Evolutionary conservation across 2,113 vertebrate genomes (phyloP), one percentile per base, ranked within the genome.

Genomic region (Psilopogon haemacephalus): DNA sequence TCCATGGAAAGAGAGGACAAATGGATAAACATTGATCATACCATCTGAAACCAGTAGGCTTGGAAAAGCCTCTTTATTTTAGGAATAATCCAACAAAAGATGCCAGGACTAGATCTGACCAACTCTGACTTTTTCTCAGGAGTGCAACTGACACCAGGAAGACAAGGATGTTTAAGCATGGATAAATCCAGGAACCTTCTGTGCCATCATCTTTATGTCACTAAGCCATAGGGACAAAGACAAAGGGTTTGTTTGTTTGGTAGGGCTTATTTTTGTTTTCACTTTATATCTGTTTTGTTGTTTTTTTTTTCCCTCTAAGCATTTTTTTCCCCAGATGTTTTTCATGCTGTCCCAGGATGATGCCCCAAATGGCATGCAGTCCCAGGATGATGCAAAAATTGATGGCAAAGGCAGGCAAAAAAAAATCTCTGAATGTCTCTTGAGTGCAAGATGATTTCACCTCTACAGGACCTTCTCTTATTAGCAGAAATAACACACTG

Each of bases 41-140:
- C 67, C 52, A 80, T 94, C 60, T 70, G 85, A 95, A 96, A 94
- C 83, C 83, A 88, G 54, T 38, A 90, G 84, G 54, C 92, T 90
- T 90, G 95, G 94, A 95, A 95, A 88, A 94, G 84, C 76, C 86
- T 86, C 80, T 90, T 93, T 92, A 81, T 86, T 95, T 95, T 86
- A 95, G 84, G 88, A 94, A 92, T 88, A 88, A 90, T 78, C 44
- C 55, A 48, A 76, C 64, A 48, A 71, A 94, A 77, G 72, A 62
- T 88, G 86, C 65, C 83, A 92, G 58, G 69, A 70, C 35, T 84
- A 64, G 56, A 64, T 81, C 56, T 84, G 76, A 71, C 76, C 73
- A 79, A 38, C 58, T 90, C 56, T n/a, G 38, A 81, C 20, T 64
- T 84, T 88, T 95, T 86, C 88, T 90, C 58, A 75, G 88, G 72